Percentiles rank a stretch among this genome's conserved stretches.
phyloP scores from a whole-genome alignment of 2,113 vertebrate species.

The Thomomys bottae region DNA sequence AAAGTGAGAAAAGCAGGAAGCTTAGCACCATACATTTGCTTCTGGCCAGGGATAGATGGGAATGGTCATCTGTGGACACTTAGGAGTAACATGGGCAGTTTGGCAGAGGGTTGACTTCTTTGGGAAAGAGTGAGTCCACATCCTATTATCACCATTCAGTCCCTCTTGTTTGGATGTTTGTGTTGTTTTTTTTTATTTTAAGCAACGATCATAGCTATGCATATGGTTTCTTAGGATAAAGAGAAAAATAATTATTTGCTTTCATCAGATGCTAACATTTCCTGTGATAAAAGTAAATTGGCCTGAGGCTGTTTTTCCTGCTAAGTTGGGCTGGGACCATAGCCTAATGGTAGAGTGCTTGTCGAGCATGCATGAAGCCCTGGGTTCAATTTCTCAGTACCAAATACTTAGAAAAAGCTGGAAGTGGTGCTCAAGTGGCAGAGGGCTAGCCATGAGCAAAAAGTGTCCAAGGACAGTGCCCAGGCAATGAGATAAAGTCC shows the following conservation, averaged over 20 bases:
- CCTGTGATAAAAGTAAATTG: neutral
- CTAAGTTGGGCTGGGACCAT: no score
- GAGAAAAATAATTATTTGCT: neutral
- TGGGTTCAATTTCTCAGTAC: no score
- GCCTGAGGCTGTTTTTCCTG: neutral
- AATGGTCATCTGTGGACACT: neutral
- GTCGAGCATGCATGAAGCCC: no score
- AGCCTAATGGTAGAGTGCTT: no score
- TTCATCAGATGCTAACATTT: neutral
- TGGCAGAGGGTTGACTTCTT: neutral
- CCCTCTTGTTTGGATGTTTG: neutral
- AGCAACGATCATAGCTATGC: no score
- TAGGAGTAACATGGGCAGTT: no score
- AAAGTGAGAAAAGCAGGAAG: neutral
- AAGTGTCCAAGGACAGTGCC: no score
- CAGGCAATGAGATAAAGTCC: no score
- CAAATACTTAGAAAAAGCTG: no score
- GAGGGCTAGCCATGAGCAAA: no score
- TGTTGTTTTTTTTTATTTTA: neutral
- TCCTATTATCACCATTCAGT: neutral
- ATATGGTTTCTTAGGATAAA: neutral
- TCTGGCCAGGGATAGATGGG: neutral
- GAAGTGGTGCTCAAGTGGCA: no score
- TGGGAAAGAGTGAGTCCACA: fast-evolving
- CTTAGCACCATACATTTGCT: neutral